A percentile compares a stretch with the other conserved stretches of the same genome.
phyloP scores from a whole-genome alignment of 2,888 invertebrate species.

The Heliconius aoede region DNA sequence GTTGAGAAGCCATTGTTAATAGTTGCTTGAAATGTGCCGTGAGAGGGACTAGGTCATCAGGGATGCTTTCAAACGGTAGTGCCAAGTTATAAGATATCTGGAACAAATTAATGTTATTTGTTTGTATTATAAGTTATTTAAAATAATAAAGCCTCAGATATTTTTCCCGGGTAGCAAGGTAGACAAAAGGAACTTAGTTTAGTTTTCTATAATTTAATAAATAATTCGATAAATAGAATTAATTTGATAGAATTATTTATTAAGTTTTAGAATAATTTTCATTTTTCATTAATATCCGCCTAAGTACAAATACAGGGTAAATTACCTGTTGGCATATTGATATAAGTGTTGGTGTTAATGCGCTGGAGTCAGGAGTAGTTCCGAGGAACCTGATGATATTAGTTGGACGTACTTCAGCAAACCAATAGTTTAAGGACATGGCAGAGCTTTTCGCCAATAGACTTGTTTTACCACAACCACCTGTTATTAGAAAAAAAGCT shows the following conservation, averaged over 20 bases:
- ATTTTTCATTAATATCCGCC: neutral
- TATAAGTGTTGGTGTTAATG: conserved; percentile 95
- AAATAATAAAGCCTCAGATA: neutral
- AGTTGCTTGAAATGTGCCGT: conserved; percentile 98
- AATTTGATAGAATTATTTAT: too few species aligned
- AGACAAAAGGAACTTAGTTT: neutral
- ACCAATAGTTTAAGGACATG: conserved; percentile 89
- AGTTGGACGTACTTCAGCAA: conserved; percentile 89
- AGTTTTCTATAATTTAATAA: too few species aligned
- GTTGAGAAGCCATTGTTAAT: conserved; percentile 90
- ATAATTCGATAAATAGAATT: too few species aligned
- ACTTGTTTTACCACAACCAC: conserved; percentile 99
- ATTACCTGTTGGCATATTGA: conserved; percentile 96
- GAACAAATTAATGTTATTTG: conserved; percentile 49
- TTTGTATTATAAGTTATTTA: neutral
- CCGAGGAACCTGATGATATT: conserved; percentile 96
- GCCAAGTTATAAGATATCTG: conserved; percentile 96
- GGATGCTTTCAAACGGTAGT: conserved; percentile 95
- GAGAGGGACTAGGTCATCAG: conserved; percentile 97
- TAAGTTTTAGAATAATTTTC: too few species aligned
- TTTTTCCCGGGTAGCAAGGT: neutral
- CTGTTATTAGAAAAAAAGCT: conserved; percentile 54
- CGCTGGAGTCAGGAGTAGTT: conserved; percentile 98
- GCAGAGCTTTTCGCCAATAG: conserved; percentile 96
- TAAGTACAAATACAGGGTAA: neutral